Evolutionary conservation across 2,888 invertebrate species (phyloP), one percentile per base, ranked within the genome.

Genomic region (Philereme vetulata): DNA sequence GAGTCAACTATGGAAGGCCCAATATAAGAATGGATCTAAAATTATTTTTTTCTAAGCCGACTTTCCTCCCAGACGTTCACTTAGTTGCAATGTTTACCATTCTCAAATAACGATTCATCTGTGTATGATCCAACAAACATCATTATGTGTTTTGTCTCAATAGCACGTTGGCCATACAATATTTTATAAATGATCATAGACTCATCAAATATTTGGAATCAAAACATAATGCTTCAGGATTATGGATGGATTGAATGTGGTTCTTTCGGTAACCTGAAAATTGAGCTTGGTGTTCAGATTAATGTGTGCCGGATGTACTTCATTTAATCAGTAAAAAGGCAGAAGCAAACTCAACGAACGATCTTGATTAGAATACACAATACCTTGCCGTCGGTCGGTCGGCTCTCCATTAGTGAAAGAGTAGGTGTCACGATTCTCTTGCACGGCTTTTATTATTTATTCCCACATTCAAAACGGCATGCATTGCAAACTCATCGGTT

Each of bases 391-490:
- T 76, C 81, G 80, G 73, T 70, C 82, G 79, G 77, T 76, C 81
- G 80, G 73, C 70, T 78, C 79, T 89, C 89, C 90, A 91, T 91
- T 91, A 91, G 87, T 79, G 86, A 85, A 82, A 85, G 86, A 85
- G 85, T 84, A 84, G 80, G 82, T 88, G 90, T 91, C 91, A 91
- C 91, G 91, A 91, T 81, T 88, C 78, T 70, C 81, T 80, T 76
- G 82, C 82, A 77, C 78, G 83, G 80, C 72, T 85, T 84, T 84
- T 90, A 89, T 90, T 91, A 89, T 89, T 91, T 89, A 89, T 88
- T 81, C 79, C 77, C 76, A 80, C 82, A 84, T 81, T 80, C 76
- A 74, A 81, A 82, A 80, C 80, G 75, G 73, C 79, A 74, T 75
- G 77, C 76, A 78, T 77, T 76, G 77, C 76, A 77, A 78, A 75